Percentiles rank a stretch among this genome's conserved stretches.
Evolutionary conservation across 1,140 invertebrate genomes (phyloP).

Genomic region (Sminthurinus signatus): DNA sequence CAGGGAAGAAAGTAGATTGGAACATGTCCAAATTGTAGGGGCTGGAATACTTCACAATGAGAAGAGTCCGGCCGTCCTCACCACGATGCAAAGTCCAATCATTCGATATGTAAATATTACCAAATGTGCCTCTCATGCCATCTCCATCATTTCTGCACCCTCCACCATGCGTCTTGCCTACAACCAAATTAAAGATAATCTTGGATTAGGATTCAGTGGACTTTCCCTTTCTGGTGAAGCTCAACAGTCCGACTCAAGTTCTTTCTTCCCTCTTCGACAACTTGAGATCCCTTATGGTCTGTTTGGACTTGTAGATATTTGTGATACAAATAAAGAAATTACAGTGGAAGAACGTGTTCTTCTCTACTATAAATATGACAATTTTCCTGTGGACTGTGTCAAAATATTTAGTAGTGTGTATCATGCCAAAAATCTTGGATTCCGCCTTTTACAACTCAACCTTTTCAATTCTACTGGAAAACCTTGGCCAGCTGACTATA

Average conservation of each 20-base stretch:
- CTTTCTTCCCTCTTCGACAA: slow-evolving; percentile 72
- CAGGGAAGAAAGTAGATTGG: slow-evolving; percentile 64
- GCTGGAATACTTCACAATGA: slow-evolving; percentile 95
- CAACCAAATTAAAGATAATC: slow-evolving; percentile 63
- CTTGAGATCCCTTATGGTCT: slow-evolving; percentile 85
- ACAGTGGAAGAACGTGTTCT: slow-evolving; percentile 81
- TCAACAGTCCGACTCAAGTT: slow-evolving; percentile 75
- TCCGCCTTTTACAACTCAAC: slow-evolving; percentile 86
- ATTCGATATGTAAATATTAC: slow-evolving; percentile 76
- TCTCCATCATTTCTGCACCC: slow-evolving; percentile 83
- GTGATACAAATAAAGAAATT: slow-evolving; percentile 87
- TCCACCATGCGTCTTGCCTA: slow-evolving; percentile 59
- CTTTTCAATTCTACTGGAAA: slow-evolving; percentile 81
- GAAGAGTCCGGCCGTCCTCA: slow-evolving; percentile 84
- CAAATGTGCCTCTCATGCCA: slow-evolving; percentile 80
- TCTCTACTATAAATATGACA: slow-evolving; percentile 96
- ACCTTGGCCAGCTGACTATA: slow-evolving; percentile 70
- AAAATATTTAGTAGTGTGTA: slow-evolving; percentile 89
- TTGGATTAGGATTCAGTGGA: slow-evolving; percentile 83
- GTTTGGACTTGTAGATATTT: slow-evolving; percentile 95
- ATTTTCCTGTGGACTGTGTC: slow-evolving; percentile 90
- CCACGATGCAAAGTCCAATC: slow-evolving; percentile 73
- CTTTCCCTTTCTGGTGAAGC: slow-evolving; percentile 88
- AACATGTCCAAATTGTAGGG: slow-evolving; percentile 81
- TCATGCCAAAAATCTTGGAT: slow-evolving; percentile 77